These are phyloP conservation scores for Ailurus styani DNA, from an alignment of 2,113 vertebrate species.

Conservation along the genomic window DNA sequence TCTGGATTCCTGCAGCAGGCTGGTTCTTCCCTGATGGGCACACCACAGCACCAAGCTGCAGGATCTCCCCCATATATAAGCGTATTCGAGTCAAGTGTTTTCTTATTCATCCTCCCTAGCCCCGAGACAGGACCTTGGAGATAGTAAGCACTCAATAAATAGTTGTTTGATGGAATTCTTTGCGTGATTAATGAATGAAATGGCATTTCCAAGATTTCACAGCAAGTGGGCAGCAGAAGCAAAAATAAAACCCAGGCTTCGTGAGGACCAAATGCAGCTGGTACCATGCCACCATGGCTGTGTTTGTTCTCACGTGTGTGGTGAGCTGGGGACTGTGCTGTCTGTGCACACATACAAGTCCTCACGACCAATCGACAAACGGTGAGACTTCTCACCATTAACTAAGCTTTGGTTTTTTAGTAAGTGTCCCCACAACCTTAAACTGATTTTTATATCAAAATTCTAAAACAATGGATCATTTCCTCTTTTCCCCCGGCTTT, in stretches of 20 bases:
- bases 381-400: background rate
- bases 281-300: accelerated
- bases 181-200: background rate
- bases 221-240: background rate
- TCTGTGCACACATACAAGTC: accelerated
- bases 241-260: background rate
- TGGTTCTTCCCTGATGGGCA: background rate
- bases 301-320: accelerated
- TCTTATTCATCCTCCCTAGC: background rate
- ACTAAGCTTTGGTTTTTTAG: background rate
- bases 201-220: background rate
- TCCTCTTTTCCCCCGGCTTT: background rate
- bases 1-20: background rate
- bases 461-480: slow-evolving; percentile 10
- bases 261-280: background rate
- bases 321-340: background rate
- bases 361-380: background rate
- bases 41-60: background rate
- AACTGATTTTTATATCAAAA: background rate
- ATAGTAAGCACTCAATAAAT: background rate
- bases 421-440: background rate
- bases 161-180: background rate
- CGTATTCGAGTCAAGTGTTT: background rate
- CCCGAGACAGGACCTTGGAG: background rate
- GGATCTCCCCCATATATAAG: background rate